Evolutionary conservation across 2,888 invertebrate species (phyloP).

Genomic region (Netelia fuscicornis): DNA sequence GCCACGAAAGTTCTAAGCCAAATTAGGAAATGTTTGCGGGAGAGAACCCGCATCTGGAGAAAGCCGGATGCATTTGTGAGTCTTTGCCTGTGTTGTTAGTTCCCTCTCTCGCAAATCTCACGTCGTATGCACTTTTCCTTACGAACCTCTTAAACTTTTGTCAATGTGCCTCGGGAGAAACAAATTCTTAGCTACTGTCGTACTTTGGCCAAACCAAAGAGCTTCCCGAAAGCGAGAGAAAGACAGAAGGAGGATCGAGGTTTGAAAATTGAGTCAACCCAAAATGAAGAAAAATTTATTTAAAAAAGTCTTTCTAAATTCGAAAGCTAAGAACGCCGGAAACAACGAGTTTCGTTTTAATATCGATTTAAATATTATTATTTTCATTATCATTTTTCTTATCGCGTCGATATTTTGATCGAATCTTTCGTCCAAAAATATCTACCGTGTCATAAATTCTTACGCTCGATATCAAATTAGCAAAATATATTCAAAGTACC

Average conservation of each 20-base stretch:
- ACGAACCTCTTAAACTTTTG: not conserved
- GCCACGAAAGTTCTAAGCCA: constrained; percentile 53
- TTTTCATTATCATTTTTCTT: too few relatives aligned
- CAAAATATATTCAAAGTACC: not conserved
- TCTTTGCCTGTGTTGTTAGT: not conserved
- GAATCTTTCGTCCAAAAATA: not conserved
- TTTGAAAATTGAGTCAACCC: too few relatives aligned
- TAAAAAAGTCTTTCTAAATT: too few relatives aligned
- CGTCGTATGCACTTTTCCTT: not conserved
- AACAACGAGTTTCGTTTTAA: too few relatives aligned
- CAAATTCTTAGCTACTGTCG: not conserved
- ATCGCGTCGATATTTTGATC: not conserved
- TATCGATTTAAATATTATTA: too few relatives aligned
- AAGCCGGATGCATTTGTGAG: not conserved
- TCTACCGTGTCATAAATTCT: not conserved
- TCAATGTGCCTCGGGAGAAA: not conserved
- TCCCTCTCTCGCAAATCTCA: not conserved
- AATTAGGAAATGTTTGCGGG: constrained; percentile 42
- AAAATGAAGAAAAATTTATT: too few relatives aligned
- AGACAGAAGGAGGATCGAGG: too few relatives aligned
- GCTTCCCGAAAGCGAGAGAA: too few relatives aligned
- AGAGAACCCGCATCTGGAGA: not conserved
- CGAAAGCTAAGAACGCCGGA: too few relatives aligned
- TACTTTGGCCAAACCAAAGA: not conserved
- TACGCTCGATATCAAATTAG: not conserved